Evolutionary conservation across 1,140 invertebrate genomes (phyloP), one percentile per base, ranked within the genome.

Genomic region (Leptopilina clavipes): DNA sequence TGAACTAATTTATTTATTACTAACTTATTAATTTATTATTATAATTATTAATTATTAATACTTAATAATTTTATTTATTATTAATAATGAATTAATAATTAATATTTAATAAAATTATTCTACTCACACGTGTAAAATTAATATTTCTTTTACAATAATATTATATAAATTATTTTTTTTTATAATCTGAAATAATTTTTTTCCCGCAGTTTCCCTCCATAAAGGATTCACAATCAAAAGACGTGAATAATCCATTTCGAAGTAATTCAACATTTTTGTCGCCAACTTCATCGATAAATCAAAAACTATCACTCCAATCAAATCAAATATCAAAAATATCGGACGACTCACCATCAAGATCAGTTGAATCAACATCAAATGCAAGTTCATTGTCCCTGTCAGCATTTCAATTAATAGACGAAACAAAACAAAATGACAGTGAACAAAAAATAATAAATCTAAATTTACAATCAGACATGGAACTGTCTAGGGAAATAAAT

Each of bases 391-490:
- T 31, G 25, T 44, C 71, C 44, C 10, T 48, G 14, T 72, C 45
- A 37, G 19, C 22, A 1, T 17, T 14, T 22, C 40, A 45, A 19
- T 25, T 54, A 19, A n/a, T 54, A 8, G 25, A 37, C 1, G 17
- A 73, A 73, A 54, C 11, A 25, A 22, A 54, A 25, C 31, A 56
- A 73, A 54, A 40, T 54, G 45, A 10, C 17, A 11, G 37, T 19
- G 10, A 48, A 44, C 17, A 44, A 17, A 17, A 52, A 52, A 3
- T 52, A 17, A 52, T 17, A 52, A 52, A 70, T 14, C 48, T 11
- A 19, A 75, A 25, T 59, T 17, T 43, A 12, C 11, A 75, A 22
- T 71, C 43, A n/a, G 65, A 75, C 14, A 43, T n/a, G 45, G 45
- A 59, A 12, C 8, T 14, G 17, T 11, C n/a, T n/a, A 71, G 56